A percentile compares a stretch with the other conserved stretches of the same genome.
phyloP scores from a whole-genome alignment of 2,888 invertebrate species.

The Scrobipalpa atriplicella region DNA sequence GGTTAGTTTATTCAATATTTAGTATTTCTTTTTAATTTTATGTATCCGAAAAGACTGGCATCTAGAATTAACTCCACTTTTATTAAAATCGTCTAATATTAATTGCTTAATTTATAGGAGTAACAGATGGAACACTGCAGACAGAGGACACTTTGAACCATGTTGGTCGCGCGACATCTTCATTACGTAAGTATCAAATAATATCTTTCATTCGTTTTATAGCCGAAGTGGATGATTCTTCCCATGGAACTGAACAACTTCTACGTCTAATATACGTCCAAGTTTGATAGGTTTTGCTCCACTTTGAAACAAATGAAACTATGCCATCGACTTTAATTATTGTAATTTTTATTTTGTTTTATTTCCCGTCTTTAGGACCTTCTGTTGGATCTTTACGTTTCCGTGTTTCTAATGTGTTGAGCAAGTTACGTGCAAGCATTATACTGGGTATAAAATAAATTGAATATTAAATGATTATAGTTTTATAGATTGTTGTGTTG shows the following conservation, averaged over 20 bases:
- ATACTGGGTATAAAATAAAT: constrained; percentile 5
- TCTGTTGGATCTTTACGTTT: background rate
- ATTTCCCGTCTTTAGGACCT: background rate
- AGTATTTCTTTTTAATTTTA: too few species aligned
- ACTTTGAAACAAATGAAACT: background rate
- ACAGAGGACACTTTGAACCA: constrained; percentile 61
- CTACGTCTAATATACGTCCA: too few species aligned
- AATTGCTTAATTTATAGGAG: constrained; percentile 50
- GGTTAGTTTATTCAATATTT: constrained; percentile 46
- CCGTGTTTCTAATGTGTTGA: constrained; percentile 22
- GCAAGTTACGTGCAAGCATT: constrained; percentile 16
- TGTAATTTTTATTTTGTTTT: background rate
- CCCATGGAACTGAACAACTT: too few species aligned
- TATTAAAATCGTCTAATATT: too few species aligned
- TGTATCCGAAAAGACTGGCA: too few species aligned
- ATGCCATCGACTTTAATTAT: background rate
- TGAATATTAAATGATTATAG: background rate
- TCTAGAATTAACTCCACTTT: too few species aligned
- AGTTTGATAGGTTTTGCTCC: too few species aligned
- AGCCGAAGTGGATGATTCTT: too few species aligned
- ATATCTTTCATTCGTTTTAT: too few species aligned
- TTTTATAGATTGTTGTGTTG: too few species aligned
- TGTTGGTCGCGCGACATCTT: constrained; percentile 60
- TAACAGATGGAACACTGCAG: constrained; percentile 63
- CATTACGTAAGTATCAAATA: constrained; percentile 62